Conservation (phyloP, 92 coral and sea anemone genomes). For the Parazoanthus darwini region DNA sequence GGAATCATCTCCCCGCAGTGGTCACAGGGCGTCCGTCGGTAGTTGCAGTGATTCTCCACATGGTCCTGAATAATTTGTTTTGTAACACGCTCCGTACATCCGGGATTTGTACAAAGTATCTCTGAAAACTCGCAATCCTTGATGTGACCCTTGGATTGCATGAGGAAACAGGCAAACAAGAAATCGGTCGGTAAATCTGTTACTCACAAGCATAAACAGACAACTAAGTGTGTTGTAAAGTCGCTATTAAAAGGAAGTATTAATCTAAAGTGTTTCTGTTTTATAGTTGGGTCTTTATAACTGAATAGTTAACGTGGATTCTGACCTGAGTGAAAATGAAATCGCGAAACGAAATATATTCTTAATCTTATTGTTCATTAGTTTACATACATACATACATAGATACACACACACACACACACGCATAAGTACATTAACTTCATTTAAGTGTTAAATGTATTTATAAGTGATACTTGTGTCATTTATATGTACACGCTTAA, state of each 20-base stretch:
- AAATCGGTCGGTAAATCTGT: not conserved
- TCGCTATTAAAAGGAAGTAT: too few relatives aligned
- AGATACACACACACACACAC: too few relatives aligned
- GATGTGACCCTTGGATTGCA: constrained; percentile 36
- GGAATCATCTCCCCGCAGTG: constrained; percentile 35
- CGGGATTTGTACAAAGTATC: constrained; percentile 44
- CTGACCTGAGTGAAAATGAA: too few relatives aligned
- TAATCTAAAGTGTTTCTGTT: not conserved
- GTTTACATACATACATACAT: too few relatives aligned
- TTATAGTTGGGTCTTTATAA: not conserved
- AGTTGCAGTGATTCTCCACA: constrained; percentile 34
- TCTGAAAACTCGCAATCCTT: constrained; percentile 40
- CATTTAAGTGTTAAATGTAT: too few relatives aligned
- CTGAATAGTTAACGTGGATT: not conserved
- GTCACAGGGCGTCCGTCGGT: constrained; percentile 42
- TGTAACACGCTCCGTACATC: constrained; percentile 36
- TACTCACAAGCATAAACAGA: not conserved
- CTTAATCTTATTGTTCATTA: too few relatives aligned
- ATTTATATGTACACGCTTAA: too few relatives aligned
- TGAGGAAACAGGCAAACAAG: not conserved
- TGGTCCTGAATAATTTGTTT: constrained; percentile 44
- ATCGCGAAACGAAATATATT: too few relatives aligned
- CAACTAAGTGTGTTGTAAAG: too few relatives aligned
- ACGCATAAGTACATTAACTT: too few relatives aligned
- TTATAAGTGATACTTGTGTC: too few relatives aligned